Base-by-base conservation (phyloP, 2,888 invertebrate species). In the Tromatobia lineatoria region DNA sequence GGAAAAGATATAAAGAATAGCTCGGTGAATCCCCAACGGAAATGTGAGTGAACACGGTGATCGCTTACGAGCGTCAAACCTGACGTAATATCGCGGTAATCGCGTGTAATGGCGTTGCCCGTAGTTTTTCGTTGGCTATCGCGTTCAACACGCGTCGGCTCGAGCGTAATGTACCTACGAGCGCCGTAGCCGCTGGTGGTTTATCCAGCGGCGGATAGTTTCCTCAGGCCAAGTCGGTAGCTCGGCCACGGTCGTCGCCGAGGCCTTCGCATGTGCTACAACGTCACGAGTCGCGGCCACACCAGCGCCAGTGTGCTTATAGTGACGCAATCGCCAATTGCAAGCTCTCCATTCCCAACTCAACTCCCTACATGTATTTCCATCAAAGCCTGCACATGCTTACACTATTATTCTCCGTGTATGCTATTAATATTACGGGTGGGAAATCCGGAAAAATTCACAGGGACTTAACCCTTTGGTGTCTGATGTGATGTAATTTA, bases 161-260 rank as follows among this genome's bases (percentile, higher is more conserved):
- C 61, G 25, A 25, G 23, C 7, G 18, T 4, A 18, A 11, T 3
- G 13, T 11, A 25, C 23, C 15, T 1, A 23, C 52, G 25, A 18
- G 4, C 11, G 20, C 3, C 10, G 13, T 13, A 7, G n/a, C 6
- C 3, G 57, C 38, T 18, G 7, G 20, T 47, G 89, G 88, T 87
- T 88, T 88, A 86, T 85, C 77, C 87, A 77, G 82, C 85, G 69
- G 15, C 69, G 18, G 54, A 57, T 45, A 69, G 83, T 86, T 80
- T 86, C 69, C 85, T 79, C 74, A 64, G 82, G 64, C 74, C 74
- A 75, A 71, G 54, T 71, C 57, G 71, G 88, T 89, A 87, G 86
- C 85, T 86, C 88, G 90, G 89, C 88, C 89, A 90, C 87, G 89
- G 89, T 88, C 90, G 86, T 78, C 86, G 85, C 57, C 85, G 87